Percentiles rank a stretch among this genome's conserved stretches.
Conservation (phyloP, 2,797 vertebrate species). For the Chrosomus eos region DNA sequence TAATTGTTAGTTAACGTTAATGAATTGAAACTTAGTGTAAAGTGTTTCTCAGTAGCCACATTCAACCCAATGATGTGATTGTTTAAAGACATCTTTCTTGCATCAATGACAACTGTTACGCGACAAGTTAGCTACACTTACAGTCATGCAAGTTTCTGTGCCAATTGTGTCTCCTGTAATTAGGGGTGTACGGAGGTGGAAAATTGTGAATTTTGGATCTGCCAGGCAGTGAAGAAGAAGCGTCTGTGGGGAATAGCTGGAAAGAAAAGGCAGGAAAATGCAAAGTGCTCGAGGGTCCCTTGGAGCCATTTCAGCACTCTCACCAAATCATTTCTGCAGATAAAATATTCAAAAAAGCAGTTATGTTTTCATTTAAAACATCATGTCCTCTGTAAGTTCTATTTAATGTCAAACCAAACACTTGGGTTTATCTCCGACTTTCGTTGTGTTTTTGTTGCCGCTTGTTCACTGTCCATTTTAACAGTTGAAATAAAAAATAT, state of each 20-base stretch:
- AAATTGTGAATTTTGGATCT: constrained; percentile 45
- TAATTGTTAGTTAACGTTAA: not conserved
- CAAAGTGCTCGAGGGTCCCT: constrained; percentile 58
- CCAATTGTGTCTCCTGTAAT: constrained; percentile 54
- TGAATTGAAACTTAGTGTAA: not conserved
- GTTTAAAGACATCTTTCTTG: constrained; percentile 14
- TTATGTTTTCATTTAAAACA: constrained; percentile 57
- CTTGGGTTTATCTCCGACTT: constrained; percentile 40
- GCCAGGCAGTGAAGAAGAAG: constrained; percentile 42
- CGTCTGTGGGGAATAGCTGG: constrained; percentile 55
- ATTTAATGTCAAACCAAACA: constrained; percentile 54
- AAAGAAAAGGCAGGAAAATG: constrained; percentile 54
- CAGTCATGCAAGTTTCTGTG: constrained; percentile 42
- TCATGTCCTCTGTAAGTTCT: constrained; percentile 46
- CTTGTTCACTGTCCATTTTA: constrained; percentile 5
- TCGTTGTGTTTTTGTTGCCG: not conserved
- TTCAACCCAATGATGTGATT: not conserved
- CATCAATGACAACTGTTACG: constrained; percentile 36
- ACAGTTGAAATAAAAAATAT: not conserved
- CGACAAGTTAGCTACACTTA: constrained; percentile 15
- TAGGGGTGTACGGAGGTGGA: constrained; percentile 53
- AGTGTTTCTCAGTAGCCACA: not conserved
- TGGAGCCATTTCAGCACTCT: constrained; percentile 58
- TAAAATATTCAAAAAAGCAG: constrained; percentile 54
- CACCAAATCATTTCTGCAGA: constrained; percentile 53